Conservation (phyloP, 2,797 vertebrate species). For the Gambelia wislizenii region DNA sequence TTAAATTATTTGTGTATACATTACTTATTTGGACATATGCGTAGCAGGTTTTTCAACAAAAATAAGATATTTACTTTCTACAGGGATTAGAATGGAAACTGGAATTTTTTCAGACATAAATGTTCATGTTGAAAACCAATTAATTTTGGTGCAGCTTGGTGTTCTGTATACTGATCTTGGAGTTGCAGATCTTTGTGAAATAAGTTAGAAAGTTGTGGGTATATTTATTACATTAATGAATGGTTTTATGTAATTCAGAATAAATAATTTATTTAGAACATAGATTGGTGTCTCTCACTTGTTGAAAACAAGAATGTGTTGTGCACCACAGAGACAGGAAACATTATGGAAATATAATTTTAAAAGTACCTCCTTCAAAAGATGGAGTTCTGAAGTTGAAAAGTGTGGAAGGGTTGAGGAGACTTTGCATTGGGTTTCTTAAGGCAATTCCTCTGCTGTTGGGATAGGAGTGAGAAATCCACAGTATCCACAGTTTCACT, state of each 20-base stretch:
- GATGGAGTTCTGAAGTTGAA: background rate
- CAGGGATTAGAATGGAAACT: background rate
- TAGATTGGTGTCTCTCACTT: background rate
- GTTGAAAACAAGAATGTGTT: background rate
- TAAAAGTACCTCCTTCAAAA: background rate
- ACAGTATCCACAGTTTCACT: too few relatives aligned
- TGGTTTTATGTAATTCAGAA: background rate
- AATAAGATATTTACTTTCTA: background rate
- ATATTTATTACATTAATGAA: background rate
- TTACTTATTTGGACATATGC: slow-evolving; percentile 1
- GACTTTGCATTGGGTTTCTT: background rate
- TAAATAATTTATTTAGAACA: slow-evolving; percentile 13
- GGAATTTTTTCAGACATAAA: background rate
- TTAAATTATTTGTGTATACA: slow-evolving; percentile 24
- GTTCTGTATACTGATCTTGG: background rate
- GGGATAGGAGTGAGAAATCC: background rate
- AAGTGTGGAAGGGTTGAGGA: background rate
- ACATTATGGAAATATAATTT: background rate
- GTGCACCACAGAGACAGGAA: background rate
- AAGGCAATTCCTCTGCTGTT: background rate
- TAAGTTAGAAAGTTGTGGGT: slow-evolving; percentile 4
- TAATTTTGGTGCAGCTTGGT: background rate
- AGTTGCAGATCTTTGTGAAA: background rate
- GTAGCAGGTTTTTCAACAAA: background rate
- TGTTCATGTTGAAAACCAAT: slow-evolving; percentile 20